Percentiles rank a stretch among this genome's conserved stretches.
phyloP scores from a whole-genome alignment of 2,888 invertebrate genomes.

The Cactoblastis cactorum region DNA sequence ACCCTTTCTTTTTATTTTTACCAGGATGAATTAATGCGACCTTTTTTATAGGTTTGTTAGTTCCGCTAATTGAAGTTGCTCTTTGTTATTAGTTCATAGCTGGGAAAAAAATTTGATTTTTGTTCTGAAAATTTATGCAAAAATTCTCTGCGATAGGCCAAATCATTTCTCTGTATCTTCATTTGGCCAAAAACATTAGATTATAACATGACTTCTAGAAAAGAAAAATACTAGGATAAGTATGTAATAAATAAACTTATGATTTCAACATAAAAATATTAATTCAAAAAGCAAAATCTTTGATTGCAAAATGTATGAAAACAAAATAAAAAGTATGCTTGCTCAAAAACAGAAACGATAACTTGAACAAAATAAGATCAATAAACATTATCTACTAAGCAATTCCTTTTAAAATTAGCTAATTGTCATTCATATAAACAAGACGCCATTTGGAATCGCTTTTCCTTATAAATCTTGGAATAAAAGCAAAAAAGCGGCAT shows the following conservation, averaged over 20 bases:
- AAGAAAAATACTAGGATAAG: too few relatives aligned
- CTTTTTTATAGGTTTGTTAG: constrained; percentile 30
- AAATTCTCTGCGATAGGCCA: too few relatives aligned
- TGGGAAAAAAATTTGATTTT: neutral
- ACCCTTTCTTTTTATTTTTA: constrained; percentile 51
- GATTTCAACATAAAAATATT: too few relatives aligned
- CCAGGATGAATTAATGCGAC: constrained; percentile 38
- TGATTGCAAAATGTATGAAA: too few relatives aligned
- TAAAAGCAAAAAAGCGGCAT: constrained; percentile 2
- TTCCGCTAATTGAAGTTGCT: neutral
- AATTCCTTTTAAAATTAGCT: constrained; percentile 6
- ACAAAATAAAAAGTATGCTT: too few relatives aligned
- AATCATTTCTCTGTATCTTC: too few relatives aligned
- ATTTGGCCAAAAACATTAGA: too few relatives aligned
- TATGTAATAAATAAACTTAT: too few relatives aligned
- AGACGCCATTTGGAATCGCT: constrained; percentile 9
- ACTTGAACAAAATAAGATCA: neutral
- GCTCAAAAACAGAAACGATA: neutral
- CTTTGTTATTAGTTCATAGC: neutral
- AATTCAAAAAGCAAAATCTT: too few relatives aligned
- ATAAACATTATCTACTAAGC: neutral
- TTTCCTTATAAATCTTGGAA: constrained; percentile 1
- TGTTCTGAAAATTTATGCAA: neutral
- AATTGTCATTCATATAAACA: constrained; percentile 11
- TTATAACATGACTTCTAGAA: too few relatives aligned